Evolutionary conservation across 1,140 invertebrate species (phyloP), one percentile per base, ranked within the genome.

Genomic region (Phocides pigmalion): DNA sequence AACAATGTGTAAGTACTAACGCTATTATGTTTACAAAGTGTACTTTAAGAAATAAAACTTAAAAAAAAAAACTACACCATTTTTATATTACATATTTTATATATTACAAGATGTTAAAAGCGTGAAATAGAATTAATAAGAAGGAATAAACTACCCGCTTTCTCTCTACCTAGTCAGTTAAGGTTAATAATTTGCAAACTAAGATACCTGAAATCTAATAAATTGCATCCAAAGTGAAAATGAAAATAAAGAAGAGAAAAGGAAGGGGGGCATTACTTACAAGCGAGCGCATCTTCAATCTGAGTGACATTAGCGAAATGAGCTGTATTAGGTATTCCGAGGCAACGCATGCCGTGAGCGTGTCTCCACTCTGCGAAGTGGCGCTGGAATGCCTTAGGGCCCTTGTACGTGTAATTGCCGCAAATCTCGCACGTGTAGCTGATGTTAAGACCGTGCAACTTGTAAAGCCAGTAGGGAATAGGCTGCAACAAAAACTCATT

Each of bases 361-460:
- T 99, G 99, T 53, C 99, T 93, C 98, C 99, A 99, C 92, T 99
- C 99, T 1, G 98, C 98, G 93, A 99, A 99, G 93, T 99, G 99
- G 51, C 98, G 94, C 87, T 99, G 99, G 87, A 99, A 99, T n/a
- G 99, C 98, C 92, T 99, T 99, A 0, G 99, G 99, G 0, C 99
- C 99, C 92, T 99, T 99, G 91, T 99, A 99, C 0, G 97, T 98
- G 77, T 97, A 99, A 92, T 99, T 99, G n/a, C 99, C 99, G 92
- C 99, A 99, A 66, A 99, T 99, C 91, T 99, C 99, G 90, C 99
- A 99, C 65, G 97, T 98, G 86, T 99, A 99, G 84, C 97, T 99
- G 46, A 99, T 99, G 89, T 99, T 99, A 0, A 99, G 93, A 0
- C 99, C 99, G 89, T 99, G 99, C 4, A 99, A 92, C 93, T 99